Evolutionary conservation across 2,888 invertebrate genomes (phyloP).

Genomic region (Melanargia galathea): DNA sequence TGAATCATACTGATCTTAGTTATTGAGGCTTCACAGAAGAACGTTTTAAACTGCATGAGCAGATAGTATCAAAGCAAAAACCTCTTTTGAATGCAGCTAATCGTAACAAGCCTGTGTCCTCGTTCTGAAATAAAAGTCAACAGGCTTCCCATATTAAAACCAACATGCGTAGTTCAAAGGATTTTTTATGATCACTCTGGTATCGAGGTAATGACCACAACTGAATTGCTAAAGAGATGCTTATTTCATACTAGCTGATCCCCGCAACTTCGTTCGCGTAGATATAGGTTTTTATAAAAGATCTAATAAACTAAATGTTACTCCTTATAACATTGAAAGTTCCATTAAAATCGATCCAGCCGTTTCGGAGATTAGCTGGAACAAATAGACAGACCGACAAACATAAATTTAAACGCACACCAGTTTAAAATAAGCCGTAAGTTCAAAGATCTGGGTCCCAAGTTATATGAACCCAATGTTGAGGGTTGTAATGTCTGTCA

Average conservation of each 20-base stretch:
- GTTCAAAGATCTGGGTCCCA: too few species aligned
- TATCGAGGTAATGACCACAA: neutral
- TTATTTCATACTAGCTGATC: neutral
- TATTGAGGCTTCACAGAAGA: neutral
- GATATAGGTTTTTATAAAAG: too few species aligned
- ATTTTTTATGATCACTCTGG: conserved; percentile 1
- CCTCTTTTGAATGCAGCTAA: conserved; percentile 14
- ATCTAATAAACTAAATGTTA: too few species aligned
- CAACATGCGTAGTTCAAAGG: conserved; percentile 15
- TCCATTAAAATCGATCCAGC: too few species aligned
- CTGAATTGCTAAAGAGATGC: neutral
- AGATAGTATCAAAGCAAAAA: conserved; percentile 12
- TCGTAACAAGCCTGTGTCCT: neutral
- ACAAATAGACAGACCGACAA: too few species aligned
- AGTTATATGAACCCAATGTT: too few species aligned
- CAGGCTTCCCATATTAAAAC: conserved; percentile 7
- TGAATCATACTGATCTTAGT: conserved; percentile 8
- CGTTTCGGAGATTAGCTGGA: too few species aligned
- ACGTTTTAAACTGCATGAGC: neutral
- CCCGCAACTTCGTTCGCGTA: too few species aligned
- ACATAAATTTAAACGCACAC: too few species aligned
- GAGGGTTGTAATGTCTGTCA: too few species aligned
- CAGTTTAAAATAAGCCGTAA: too few species aligned
- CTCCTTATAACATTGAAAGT: too few species aligned
- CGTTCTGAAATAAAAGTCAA: conserved; percentile 9